Percentiles rank a stretch among this genome's conserved stretches.
Evolutionary conservation across 1,140 invertebrate species (phyloP).

Genomic region (Procambarus clarkii): DNA sequence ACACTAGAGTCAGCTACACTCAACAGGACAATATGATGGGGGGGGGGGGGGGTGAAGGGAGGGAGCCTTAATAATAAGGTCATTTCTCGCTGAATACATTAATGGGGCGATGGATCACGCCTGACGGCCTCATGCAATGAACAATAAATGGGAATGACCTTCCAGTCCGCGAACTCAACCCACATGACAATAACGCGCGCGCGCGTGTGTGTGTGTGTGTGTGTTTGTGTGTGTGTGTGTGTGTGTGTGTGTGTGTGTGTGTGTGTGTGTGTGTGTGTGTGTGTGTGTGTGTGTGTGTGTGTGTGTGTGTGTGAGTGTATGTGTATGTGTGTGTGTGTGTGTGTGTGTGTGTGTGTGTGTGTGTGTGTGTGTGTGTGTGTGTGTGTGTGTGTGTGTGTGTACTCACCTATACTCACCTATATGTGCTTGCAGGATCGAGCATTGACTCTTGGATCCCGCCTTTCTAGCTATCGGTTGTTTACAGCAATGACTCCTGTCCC

Average conservation of each 20-base stretch:
- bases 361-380: neutral
- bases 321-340: neutral
- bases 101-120: neutral
- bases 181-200: neutral
- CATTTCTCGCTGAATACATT: no score
- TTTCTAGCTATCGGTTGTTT: neutral
- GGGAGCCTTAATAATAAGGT: no score
- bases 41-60: neutral
- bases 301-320: neutral
- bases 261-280: no score
- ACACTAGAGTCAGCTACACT: no score
- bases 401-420: neutral
- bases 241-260: no score
- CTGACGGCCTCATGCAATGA: neutral
- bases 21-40: neutral
- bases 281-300: neutral
- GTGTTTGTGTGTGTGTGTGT: no score
- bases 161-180: neutral
- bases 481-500: no score
- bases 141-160: neutral
- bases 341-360: neutral
- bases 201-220: neutral
- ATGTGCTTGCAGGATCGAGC: no score
- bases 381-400: neutral
- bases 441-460: neutral